phyloP scores from a whole-genome alignment of 2,888 invertebrate genomes.

The Cantharis flavilabris region DNA sequence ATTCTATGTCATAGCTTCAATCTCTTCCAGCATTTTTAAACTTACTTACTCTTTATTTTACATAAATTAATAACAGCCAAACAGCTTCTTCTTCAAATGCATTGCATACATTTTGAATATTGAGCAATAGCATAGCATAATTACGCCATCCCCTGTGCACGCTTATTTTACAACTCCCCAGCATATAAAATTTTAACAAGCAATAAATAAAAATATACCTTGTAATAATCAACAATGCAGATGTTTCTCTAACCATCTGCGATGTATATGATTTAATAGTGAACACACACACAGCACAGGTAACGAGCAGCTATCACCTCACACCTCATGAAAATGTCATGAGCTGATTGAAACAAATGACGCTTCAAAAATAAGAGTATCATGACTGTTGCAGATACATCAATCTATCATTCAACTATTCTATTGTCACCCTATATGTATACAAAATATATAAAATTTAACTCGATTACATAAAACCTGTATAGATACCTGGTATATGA shows the following conservation, averaged over 20 bases:
- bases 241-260: conserved; percentile 24
- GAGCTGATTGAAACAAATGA: conserved; percentile 39
- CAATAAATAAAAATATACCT: conserved; percentile 10
- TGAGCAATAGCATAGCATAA: neutral
- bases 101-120: neutral
- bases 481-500: neutral
- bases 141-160: neutral
- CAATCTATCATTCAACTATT: conserved; percentile 15
- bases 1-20: neutral
- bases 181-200: conserved; percentile 6
- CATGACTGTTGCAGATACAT: conserved; percentile 9
- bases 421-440: conserved; percentile 7
- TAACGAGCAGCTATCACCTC: conserved; percentile 19
- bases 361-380: conserved; percentile 19
- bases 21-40: neutral
- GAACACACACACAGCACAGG: conserved; percentile 9
- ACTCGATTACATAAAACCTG: neutral
- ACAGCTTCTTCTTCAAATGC: neutral
- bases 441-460: neutral
- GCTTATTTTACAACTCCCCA: neutral
- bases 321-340: conserved; percentile 33
- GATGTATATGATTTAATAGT: conserved; percentile 18
- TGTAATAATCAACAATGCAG: conserved; percentile 14
- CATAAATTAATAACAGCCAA: neutral
- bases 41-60: neutral